Percentiles rank a stretch among this genome's conserved stretches.
Evolutionary conservation across 2,797 vertebrate species (phyloP).

Genomic region (Borostomias antarcticus): DNA sequence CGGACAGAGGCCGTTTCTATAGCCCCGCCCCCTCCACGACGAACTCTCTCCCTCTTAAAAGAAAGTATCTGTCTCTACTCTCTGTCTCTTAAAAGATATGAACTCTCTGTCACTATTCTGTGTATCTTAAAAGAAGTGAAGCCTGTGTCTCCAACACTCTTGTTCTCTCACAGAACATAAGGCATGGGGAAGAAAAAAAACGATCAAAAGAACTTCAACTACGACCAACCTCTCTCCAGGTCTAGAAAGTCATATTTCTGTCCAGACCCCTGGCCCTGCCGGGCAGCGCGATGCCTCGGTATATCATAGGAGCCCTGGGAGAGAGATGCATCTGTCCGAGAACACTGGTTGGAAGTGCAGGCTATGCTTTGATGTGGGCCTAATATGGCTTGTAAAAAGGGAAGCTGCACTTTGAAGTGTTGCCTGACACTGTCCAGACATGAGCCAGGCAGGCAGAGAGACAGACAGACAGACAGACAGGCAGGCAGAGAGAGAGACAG

Average conservation of each 20-base stretch:
- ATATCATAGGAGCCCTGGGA: slow-evolving; percentile 17
- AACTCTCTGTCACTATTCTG: too few species aligned
- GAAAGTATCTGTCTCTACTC: too few species aligned
- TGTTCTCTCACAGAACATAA: background rate
- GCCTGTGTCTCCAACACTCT: too few species aligned
- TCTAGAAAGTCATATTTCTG: slow-evolving; percentile 14
- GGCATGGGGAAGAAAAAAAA: slow-evolving; percentile 5
- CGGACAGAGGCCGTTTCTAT: too few species aligned
- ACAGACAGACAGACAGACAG: background rate
- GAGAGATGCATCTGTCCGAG: slow-evolving; percentile 49
- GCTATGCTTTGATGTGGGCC: slow-evolving; percentile 71
- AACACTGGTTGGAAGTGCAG: slow-evolving; percentile 58
- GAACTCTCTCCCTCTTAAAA: too few species aligned
- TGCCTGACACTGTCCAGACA: slow-evolving; percentile 73
- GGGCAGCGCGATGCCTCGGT: background rate
- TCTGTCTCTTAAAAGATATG: too few species aligned
- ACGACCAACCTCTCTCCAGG: background rate
- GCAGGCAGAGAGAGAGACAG: background rate
- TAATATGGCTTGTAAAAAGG: slow-evolving; percentile 76
- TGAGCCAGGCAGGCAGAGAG: background rate
- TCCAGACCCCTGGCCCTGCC: slow-evolving; percentile 19
- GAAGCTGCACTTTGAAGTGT: slow-evolving; percentile 75
- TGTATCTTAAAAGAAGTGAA: too few species aligned
- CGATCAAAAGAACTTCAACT: background rate
- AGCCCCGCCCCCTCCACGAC: too few species aligned